Evolutionary conservation across 2,113 vertebrate species (phyloP).

Genomic region (Scomber scombrus): DNA sequence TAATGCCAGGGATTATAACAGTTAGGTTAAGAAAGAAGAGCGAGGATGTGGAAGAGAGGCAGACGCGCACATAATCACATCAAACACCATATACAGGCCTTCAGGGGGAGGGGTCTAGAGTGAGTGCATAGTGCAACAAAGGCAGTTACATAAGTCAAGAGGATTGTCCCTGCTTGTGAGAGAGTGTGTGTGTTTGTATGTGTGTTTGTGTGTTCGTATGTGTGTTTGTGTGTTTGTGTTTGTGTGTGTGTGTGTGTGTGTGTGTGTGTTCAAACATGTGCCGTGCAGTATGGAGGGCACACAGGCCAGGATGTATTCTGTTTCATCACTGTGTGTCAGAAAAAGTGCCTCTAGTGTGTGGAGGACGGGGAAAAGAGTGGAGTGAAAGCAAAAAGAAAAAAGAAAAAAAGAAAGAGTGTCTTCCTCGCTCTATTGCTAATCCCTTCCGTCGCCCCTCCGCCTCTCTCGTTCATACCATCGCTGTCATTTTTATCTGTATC

Average conservation of each 20-base stretch:
- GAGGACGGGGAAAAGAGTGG: conserved; percentile 8
- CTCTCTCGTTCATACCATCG: conserved; percentile 56
- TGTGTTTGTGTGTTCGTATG: background rate
- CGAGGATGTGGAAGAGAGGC: conserved; percentile 24
- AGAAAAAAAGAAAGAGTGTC: conserved; percentile 34
- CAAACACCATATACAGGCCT: conserved; percentile 42
- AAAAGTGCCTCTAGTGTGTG: conserved; percentile 16
- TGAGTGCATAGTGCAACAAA: conserved; percentile 59
- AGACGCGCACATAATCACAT: conserved; percentile 44
- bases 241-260: background rate
- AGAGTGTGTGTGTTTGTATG: conserved; percentile 1
- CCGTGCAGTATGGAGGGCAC: conserved; percentile 19
- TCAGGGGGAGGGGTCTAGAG: conserved; percentile 45
- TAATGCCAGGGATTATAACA: conserved; percentile 33
- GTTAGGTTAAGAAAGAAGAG: conserved; percentile 20
- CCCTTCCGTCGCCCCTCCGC: conserved; percentile 49
- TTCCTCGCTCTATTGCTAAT: conserved; percentile 68
- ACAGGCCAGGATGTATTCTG: conserved; percentile 23
- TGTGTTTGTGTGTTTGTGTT: conserved; percentile 20
- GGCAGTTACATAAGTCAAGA: conserved; percentile 69
- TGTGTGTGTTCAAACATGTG: conserved; percentile 38
- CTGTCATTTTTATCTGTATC: conserved; percentile 70
- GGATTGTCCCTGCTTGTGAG: conserved; percentile 53
- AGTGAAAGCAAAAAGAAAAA: background rate
- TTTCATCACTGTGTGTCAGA: conserved; percentile 40